These are phyloP conservation scores for Phrynocephalus guinanensis DNA, from an alignment of 2,797 vertebrate genomes.

Conservation along the genomic window DNA sequence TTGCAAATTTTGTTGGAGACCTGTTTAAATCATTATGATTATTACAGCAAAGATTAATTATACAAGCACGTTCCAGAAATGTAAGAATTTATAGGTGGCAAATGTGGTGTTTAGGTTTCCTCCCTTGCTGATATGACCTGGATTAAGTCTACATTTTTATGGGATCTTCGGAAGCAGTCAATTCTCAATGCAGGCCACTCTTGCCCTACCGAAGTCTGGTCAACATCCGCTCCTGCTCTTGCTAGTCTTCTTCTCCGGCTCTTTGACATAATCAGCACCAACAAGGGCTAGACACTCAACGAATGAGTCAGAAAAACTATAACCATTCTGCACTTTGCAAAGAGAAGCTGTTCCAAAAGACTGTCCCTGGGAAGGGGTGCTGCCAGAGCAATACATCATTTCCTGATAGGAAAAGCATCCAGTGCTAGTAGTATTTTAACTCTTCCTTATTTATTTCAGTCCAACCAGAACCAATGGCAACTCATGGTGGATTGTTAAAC, in stretches of 20 bases:
- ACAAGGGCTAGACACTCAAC: neutral
- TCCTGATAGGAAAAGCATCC: neutral
- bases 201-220: no score
- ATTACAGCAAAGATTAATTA: no score
- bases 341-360: no score
- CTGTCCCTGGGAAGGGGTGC: no score
- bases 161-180: no score
- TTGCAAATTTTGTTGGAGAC: neutral
- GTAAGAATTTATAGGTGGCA: no score
- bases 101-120: no score
- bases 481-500: no score
- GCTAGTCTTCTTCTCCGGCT: neutral
- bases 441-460: neutral
- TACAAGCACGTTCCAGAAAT: no score
- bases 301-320: neutral
- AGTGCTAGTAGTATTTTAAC: neutral
- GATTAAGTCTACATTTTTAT: no score
- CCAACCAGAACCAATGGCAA: neutral
- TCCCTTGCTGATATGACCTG: no score
- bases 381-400: neutral
- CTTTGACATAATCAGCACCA: neutral
- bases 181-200: no score
- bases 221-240: neutral
- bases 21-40: neutral
- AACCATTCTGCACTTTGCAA: neutral